A percentile compares a stretch with the other conserved stretches of the same genome.
Conservation (phyloP, 2,797 vertebrate species). For the Tapirus indicus region DNA sequence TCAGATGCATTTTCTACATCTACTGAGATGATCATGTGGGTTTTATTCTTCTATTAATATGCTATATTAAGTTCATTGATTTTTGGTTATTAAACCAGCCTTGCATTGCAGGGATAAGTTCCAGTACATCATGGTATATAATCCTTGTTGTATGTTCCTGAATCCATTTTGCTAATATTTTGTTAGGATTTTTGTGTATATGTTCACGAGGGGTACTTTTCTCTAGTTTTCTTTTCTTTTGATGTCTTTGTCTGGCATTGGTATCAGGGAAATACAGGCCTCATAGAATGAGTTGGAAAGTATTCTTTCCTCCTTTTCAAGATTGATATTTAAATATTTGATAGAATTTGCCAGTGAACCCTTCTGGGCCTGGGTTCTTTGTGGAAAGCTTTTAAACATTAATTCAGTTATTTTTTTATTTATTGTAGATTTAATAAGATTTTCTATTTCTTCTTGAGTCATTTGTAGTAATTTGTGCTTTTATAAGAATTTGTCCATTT, state of each 20-base stretch:
- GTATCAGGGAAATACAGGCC: not conserved
- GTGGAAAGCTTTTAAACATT: slow-evolving; percentile 12
- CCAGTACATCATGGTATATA: not conserved
- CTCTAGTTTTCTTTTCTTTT: not conserved
- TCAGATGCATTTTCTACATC: not conserved
- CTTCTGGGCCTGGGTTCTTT: not conserved
- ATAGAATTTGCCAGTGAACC: not conserved
- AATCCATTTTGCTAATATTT: slow-evolving; percentile 6
- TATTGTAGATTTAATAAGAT: not conserved
- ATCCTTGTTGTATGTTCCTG: not conserved
- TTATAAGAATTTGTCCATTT: slow-evolving; percentile 25
- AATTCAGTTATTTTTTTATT: slow-evolving; percentile 37
- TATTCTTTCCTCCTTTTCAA: slow-evolving; percentile 8
- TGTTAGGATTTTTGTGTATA: not conserved
- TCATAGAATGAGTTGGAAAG: not conserved
- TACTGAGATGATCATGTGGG: not conserved
- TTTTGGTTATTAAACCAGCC: not conserved
- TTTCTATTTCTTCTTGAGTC: slow-evolving; percentile 36
- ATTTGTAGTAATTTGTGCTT: not conserved
- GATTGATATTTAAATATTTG: not conserved
- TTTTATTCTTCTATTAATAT: slow-evolving; percentile 21
- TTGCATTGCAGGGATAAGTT: not conserved
- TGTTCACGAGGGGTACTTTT: not conserved
- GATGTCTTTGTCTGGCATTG: not conserved
- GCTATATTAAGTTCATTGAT: not conserved